A percentile compares a stretch with the other conserved stretches of the same genome.
phyloP scores from a whole-genome alignment of 2,888 invertebrate genomes.

The Adineta ricciae region DNA sequence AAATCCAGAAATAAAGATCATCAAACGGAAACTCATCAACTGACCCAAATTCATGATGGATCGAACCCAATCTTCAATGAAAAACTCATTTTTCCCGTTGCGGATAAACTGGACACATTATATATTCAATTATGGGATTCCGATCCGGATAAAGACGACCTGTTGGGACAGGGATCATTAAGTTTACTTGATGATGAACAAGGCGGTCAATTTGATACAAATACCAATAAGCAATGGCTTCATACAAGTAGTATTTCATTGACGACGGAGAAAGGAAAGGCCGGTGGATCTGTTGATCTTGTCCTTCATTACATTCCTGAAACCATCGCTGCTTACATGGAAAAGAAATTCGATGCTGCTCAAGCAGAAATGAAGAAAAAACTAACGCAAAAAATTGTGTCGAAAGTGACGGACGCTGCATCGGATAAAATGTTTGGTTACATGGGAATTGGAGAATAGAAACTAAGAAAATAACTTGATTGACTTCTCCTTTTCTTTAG shows the following conservation, averaged over 20 bases:
- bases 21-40: background rate
- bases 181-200: background rate
- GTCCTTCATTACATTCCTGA: no score
- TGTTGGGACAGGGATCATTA: background rate
- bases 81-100: background rate
- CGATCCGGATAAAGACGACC: background rate
- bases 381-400: background rate
- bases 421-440: background rate
- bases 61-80: no score
- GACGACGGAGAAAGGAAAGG: background rate
- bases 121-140: background rate
- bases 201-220: background rate
- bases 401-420: background rate
- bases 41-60: background rate
- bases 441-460: background rate
- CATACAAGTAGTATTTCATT: background rate
- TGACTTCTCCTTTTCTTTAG: no score
- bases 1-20: background rate
- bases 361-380: background rate
- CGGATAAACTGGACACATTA: background rate
- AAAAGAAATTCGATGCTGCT: background rate
- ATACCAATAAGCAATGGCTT: background rate
- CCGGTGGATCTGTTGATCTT: background rate
- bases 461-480: background rate
- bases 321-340: background rate